Conservation (phyloP, 2,797 vertebrate species). For the Anolis apletophallus region DNA sequence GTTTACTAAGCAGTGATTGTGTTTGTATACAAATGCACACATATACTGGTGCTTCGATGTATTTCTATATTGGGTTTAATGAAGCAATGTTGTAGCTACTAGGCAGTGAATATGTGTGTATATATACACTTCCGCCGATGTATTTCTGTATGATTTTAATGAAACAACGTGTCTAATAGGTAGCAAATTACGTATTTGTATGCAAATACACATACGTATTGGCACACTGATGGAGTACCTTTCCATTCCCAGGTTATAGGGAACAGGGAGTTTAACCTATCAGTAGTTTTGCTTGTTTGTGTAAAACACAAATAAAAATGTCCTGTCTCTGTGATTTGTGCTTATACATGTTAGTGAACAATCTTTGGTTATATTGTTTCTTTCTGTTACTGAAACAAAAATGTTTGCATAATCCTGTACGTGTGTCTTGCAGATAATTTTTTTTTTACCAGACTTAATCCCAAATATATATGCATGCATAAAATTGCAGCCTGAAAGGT, state of each 20-base stretch:
- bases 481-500: neutral
- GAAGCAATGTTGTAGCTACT: no score
- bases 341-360: neutral
- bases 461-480: neutral
- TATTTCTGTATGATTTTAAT: no score
- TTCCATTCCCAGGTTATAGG: neutral
- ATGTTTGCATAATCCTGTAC: neutral
- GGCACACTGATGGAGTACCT: neutral
- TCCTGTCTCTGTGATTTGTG: neutral
- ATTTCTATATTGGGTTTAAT: no score
- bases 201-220: no score
- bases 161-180: no score
- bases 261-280: neutral
- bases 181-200: no score
- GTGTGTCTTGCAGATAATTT: neutral
- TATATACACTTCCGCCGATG: no score
- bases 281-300: neutral
- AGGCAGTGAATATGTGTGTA: no score
- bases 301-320: neutral
- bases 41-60: no score
- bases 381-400: neutral
- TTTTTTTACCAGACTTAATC: neutral
- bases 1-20: no score
- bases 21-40: no score
- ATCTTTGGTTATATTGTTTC: neutral